Evolutionary conservation across 2,888 invertebrate genomes (phyloP), one percentile per base, ranked within the genome.

Genomic region (Yponomeuta evonymella): DNA sequence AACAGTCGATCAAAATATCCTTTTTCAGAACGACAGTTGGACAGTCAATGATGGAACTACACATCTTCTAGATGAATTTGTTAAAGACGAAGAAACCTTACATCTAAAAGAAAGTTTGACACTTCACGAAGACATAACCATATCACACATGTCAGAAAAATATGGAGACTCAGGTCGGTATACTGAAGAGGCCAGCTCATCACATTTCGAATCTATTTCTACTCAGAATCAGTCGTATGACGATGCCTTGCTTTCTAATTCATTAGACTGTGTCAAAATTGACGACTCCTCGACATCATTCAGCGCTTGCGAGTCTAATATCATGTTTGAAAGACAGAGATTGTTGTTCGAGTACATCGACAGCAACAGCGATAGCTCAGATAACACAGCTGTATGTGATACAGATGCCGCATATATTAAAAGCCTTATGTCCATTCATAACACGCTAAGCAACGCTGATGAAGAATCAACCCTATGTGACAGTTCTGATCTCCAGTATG

Each of bases 401-500:
- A 12, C 68, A 51, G 68, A 68, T n/a, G 23, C 48, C 29, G 29
- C 48, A 29, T 78, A 76, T 30, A 81, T 84, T 11, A 75, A 78
- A 70, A 77, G 76, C 69, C 73, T 81, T 36, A 74, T 78, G 51
- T 78, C 81, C 69, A 70, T 78, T 43, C 74, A 74, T n/a, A 78
- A 76, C 72, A 72, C 73, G 72, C 75, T 78, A 71, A 73, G 77
- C 69, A 15, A 69, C 66, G 72, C 76, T 15, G 79, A 80, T 36
- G 86, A 86, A n/a, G 87, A 87, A 70, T 78, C 80, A 33, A 77
- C 82, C 58, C 75, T 85, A 58, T 84, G 83, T 72, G 90, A 90
- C 75, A 81, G 81, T 76, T 87, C 85, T 74, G 93, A 93, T 75
- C 78, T 90, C 69, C 92, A 93, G 75, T 93, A 93, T 75, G 92